Base-by-base conservation (phyloP, 2,888 invertebrate species). In the Ophion ventricosus region DNA sequence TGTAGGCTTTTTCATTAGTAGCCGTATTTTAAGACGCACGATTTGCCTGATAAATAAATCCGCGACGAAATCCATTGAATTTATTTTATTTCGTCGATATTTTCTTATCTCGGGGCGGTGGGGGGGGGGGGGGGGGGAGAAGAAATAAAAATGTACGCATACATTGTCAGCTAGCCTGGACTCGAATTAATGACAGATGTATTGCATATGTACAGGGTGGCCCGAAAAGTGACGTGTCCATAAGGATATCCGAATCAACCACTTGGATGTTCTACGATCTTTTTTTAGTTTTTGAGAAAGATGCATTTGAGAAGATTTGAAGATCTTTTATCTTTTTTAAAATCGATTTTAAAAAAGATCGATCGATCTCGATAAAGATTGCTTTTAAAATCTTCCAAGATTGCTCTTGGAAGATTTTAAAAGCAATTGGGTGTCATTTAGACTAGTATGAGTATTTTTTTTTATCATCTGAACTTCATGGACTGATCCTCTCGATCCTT, bases 11-110 rank as follows among this genome's bases (percentile, higher is more conserved):
- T 67, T 25, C 23, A 67, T 25, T 49, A 43, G 40, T 67, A 25
- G 23, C 25, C 67, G 8, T 11, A 10, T 49, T 49, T 49, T 25
- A 49, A 17, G 8, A n/a, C 25, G 25, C 17, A 25, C 49, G 67
- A 67, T 67, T 67, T 49, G 7, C 0, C 49, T 49, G 67, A 67
- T 67, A 67, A 67, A 67, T 49, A 59, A 61, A 61, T 69, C 43
- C 29, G 3, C 67, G 14, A 11, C 26, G 64, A 64, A 35, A 64
- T 26, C n/a, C 35, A 64, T 64, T 35, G 20, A 29, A 10, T 20
- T 64, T 35, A 35, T 35, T 35, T 29, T 20, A 35, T 35, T 64
- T 64, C 25, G n/a, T 29, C 63, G 63, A 63, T 63, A 63, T 64
- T 67, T 67, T 49, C 49, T 49, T 49, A 49, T 67, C 43, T 49